Evolutionary conservation across 53 echinoderm and acorn worm genomes (phyloP).

Genomic region (Temnopleurus reevesii): DNA sequence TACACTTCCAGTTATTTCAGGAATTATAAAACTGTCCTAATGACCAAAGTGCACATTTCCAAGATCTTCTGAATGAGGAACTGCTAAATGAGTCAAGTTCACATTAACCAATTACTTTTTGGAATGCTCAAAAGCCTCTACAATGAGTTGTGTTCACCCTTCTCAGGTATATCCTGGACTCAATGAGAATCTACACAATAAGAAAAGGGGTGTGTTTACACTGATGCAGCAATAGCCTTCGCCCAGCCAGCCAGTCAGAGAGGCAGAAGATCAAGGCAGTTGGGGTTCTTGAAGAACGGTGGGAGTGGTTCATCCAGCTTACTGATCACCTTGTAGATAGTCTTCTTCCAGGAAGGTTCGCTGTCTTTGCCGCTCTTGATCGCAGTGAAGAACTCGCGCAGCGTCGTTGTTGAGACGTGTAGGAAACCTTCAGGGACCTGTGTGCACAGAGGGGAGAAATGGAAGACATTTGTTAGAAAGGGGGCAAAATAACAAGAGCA

Average conservation of each 20-base stretch:
- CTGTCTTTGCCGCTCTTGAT: slow-evolving; percentile 77
- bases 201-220: no score
- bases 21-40: no score
- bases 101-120: no score
- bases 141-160: no score
- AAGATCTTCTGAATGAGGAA: no score
- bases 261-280: slow-evolving; percentile 85
- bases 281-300: slow-evolving; percentile 86
- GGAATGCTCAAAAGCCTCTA: no score
- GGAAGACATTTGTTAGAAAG: background rate
- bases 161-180: background rate
- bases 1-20: no score
- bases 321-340: slow-evolving; percentile 98
- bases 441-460: background rate
- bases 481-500: no score
- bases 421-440: slow-evolving; percentile 93
- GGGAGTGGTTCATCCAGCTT: slow-evolving; percentile 94
- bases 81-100: no score
- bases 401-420: slow-evolving; percentile 78
- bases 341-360: slow-evolving; percentile 97
- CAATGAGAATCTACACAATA: background rate
- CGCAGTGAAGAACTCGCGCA: slow-evolving; percentile 92
- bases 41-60: no score
- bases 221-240: no score
- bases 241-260: background rate